phyloP scores from a whole-genome alignment of 2,797 vertebrate species.

The Acomys russatus region DNA sequence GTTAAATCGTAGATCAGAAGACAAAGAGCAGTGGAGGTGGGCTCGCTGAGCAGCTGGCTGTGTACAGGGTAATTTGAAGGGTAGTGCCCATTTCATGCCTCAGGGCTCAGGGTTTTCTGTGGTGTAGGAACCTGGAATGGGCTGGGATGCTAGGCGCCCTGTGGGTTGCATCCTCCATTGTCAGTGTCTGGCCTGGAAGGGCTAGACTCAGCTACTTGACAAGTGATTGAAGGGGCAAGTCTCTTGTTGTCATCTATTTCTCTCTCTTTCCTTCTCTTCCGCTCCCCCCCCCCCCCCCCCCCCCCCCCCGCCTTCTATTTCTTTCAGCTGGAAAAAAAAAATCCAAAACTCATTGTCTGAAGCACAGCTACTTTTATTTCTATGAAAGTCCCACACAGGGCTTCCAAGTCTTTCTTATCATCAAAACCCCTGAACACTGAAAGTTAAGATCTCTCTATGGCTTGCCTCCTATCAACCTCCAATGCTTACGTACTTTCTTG shows the following conservation, averaged over 20 bases:
- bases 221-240: background rate
- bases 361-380: slow-evolving; percentile 54
- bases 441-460: slow-evolving; percentile 12
- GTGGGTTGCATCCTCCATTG: background rate
- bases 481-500: background rate
- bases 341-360: slow-evolving; percentile 42
- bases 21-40: background rate
- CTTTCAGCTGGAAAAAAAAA: background rate
- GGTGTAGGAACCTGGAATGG: no score
- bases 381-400: slow-evolving; percentile 12
- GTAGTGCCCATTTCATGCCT: background rate
- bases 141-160: background rate
- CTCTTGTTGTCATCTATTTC: background rate
- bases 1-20: background rate
- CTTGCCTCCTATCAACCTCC: background rate
- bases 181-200: background rate
- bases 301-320: background rate
- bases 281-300: no score
- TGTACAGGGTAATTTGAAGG: background rate
- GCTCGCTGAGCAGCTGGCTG: background rate
- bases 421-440: slow-evolving; percentile 48
- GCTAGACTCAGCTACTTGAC: background rate
- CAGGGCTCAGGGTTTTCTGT: background rate
- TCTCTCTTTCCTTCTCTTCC: background rate
- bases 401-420: background rate